These are phyloP conservation scores for Melanotaenia boesemani DNA, from an alignment of 2,797 vertebrate genomes.

Conservation along the genomic window DNA sequence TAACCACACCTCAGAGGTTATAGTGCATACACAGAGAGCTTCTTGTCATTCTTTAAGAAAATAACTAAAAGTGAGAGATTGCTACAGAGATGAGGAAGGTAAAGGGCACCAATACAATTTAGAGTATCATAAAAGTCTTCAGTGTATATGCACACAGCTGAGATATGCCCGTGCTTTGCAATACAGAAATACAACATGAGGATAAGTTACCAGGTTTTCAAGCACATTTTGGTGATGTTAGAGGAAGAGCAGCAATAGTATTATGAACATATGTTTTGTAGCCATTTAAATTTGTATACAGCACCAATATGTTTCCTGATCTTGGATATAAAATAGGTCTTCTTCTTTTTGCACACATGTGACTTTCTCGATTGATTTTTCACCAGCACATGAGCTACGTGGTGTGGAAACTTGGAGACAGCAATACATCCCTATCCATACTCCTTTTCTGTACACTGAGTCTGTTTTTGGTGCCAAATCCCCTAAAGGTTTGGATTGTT, in stretches of 20 bases:
- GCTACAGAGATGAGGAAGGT: constrained; percentile 15
- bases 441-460: neutral
- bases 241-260: neutral
- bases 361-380: neutral
- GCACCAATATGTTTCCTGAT: neutral
- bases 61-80: constrained; percentile 28
- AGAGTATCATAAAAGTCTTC: neutral
- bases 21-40: neutral
- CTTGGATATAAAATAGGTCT: constrained; percentile 1
- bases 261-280: neutral
- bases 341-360: neutral
- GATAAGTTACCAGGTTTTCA: neutral
- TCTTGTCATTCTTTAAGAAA: constrained; percentile 36
- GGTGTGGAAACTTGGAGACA: neutral
- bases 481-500: neutral
- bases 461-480: neutral
- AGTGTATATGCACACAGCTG: neutral
- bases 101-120: constrained; percentile 7
- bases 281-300: neutral
- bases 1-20: constrained; percentile 27
- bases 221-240: neutral
- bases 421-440: neutral
- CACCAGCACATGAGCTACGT: neutral
- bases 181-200: neutral
- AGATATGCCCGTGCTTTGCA: neutral